A percentile compares a stretch with the other conserved stretches of the same genome.
Evolutionary conservation across 2,797 vertebrate species (phyloP).

Genomic region (Lerista edwardsae): DNA sequence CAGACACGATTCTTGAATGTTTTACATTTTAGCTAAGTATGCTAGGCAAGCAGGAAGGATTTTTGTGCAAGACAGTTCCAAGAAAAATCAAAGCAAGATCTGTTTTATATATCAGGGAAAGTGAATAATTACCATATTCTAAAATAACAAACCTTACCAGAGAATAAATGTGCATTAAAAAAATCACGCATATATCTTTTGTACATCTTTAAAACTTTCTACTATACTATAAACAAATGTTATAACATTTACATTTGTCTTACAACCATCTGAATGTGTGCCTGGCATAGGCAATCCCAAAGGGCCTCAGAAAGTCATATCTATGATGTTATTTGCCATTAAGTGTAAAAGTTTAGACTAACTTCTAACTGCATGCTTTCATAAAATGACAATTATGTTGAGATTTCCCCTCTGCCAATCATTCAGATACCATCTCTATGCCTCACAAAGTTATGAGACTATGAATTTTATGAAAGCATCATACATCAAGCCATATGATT

Average conservation of each 20-base stretch:
- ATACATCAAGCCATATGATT: not conserved
- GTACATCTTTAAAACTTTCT: conserved; percentile 12
- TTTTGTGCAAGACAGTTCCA: conserved; percentile 47
- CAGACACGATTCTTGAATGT: conserved; percentile 53
- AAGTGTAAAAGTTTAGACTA: conserved; percentile 11
- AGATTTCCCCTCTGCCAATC: not conserved
- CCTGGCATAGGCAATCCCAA: not conserved
- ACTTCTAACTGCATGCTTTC: conserved; percentile 11
- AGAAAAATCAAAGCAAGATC: conserved; percentile 40
- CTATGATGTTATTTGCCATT: not conserved
- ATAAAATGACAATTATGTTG: not conserved
- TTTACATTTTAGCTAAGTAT: conserved; percentile 52
- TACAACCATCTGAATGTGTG: not conserved
- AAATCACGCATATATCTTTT: conserved; percentile 15
- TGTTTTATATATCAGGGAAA: conserved; percentile 31
- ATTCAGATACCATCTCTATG: conserved; percentile 9
- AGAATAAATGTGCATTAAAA: conserved; percentile 14
- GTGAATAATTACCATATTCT: conserved; percentile 33
- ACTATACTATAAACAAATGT: not conserved
- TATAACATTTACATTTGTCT: conserved; percentile 1
- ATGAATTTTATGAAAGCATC: not conserved
- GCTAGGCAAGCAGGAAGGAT: conserved; percentile 37
- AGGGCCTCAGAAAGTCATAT: conserved; percentile 19
- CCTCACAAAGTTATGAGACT: not conserved
- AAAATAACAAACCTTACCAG: conserved; percentile 31